Evolutionary conservation across 2,797 vertebrate species (phyloP), one percentile per base, ranked within the genome.

Genomic region (Melanotaenia parkinsoni): DNA sequence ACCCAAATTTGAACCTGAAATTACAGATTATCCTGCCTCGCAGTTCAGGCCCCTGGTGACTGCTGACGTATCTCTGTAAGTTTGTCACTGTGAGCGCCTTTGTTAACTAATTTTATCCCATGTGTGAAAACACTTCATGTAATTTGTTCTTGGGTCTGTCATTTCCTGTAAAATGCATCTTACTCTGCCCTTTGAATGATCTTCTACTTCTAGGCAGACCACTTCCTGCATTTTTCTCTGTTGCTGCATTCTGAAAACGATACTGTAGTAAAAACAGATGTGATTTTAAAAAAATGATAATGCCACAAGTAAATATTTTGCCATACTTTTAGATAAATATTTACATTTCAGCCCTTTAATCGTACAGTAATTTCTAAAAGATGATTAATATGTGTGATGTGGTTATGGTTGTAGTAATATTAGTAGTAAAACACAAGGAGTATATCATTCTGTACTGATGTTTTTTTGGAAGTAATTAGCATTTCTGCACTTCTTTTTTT

Each of bases 201-300:
- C 1, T 6, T 37, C 53, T 43, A 1, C 26, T 66, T 58, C 43
- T 30, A 57, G 61, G 57, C 56, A 58, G n/a, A 70, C 10, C 1
- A 5, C 22, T 61, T 35, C n/a, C 63, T 40, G 58, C 73, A 83
- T 51, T 66, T 54, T 77, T 66, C 53, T 35, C 62, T 71, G n/a
- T 22, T 65, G 40, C 40, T 37, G 7, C 53, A 64, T 14, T 18
- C 20, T 63, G 50, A 76, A 80, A 74, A 28, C 26, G 68, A 67
- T 56, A 40, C 1, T 35, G 38, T 24, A 24, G 24, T 35, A 14
- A 70, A 62, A 64, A 1, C 2, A 8, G 7, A 37, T 37, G 11
- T 35, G 33, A 9, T 37, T 37, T 37, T 37, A 10, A 7, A 14
- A 4, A 58, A 54, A 58, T 28, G 7, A 33, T 13, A 18, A 13